These are phyloP conservation scores for Saccopteryx leptura DNA, from an alignment of 2,113 vertebrate genomes.

Conservation along the genomic window DNA sequence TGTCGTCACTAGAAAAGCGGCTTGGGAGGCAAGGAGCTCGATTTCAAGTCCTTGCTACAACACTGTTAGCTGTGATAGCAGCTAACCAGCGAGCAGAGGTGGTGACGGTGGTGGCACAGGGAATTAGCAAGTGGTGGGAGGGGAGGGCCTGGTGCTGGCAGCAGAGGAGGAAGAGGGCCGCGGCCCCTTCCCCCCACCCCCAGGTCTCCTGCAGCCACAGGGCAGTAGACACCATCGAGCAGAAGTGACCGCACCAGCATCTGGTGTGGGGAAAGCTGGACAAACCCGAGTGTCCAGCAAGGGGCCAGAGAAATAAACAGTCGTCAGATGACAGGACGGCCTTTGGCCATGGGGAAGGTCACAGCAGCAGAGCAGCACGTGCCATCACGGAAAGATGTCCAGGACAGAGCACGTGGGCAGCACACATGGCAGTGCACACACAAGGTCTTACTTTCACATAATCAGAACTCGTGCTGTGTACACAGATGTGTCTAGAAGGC, in stretches of 20 bases:
- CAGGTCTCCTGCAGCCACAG: background rate
- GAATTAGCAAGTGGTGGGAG: background rate
- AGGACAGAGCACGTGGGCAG: rapidly evolving
- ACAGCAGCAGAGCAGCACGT: rapidly evolving
- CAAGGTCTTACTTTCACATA: background rate
- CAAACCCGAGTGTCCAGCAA: background rate
- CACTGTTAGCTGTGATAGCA: rapidly evolving
- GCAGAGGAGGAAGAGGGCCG: background rate
- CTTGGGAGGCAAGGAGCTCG: background rate
- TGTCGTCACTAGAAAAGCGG: background rate
- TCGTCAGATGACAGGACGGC: rapidly evolving
- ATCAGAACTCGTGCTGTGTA: background rate
- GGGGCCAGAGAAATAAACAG: background rate
- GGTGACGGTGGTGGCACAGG: background rate
- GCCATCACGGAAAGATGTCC: rapidly evolving
- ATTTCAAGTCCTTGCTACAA: background rate
- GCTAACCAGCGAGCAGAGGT: rapidly evolving
- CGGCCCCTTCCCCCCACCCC: background rate
- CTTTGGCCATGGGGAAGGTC: background rate
- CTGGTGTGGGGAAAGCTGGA: background rate
- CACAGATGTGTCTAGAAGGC: background rate
- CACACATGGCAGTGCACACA: rapidly evolving
- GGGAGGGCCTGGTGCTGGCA: background rate
- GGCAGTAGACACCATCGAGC: background rate
- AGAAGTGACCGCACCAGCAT: background rate